A percentile compares a stretch with the other conserved stretches of the same genome.
Conservation (phyloP, 2,113 vertebrate genomes). For the Athene noctua region DNA sequence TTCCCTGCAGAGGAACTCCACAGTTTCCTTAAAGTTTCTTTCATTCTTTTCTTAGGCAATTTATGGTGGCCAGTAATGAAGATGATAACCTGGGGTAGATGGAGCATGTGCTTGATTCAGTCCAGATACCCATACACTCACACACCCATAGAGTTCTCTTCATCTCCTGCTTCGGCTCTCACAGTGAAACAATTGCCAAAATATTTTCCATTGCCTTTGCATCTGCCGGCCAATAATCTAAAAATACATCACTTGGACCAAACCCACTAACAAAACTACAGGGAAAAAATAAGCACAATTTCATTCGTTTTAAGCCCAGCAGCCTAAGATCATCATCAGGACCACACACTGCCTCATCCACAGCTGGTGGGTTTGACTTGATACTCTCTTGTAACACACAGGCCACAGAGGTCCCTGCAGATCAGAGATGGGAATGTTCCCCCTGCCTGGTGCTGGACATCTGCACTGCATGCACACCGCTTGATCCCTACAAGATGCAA, state of each 20-base stretch:
- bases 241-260: neutral
- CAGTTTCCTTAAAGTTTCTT: neutral
- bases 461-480: neutral
- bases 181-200: neutral
- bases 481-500: neutral
- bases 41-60: neutral
- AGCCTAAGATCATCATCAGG: neutral
- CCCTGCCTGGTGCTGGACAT: neutral
- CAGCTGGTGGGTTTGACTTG: neutral
- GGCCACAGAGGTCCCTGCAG: too few relatives aligned
- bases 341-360: neutral
- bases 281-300: neutral
- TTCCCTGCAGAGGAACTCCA: neutral
- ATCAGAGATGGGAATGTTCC: neutral
- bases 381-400: neutral
- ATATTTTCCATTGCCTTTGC: neutral
- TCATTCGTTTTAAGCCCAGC: neutral
- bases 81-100: neutral
- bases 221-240: neutral
- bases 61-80: neutral
- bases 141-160: neutral
- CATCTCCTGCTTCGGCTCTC: neutral
- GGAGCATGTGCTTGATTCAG: neutral
- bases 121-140: neutral
- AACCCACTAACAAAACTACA: neutral